Evolutionary conservation across 2,113 vertebrate genomes (phyloP).

Genomic region (Stictonetta naevosa): DNA sequence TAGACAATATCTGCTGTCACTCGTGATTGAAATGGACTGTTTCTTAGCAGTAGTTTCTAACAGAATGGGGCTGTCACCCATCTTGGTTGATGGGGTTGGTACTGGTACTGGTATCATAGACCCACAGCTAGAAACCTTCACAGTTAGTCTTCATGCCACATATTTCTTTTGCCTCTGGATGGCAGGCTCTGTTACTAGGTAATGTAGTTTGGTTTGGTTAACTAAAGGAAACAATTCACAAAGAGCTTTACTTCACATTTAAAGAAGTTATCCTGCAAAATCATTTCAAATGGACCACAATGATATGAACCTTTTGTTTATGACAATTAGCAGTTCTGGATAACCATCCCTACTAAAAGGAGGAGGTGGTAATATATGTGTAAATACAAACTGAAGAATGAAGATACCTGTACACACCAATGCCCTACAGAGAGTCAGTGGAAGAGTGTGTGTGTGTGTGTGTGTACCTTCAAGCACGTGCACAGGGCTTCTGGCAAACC

Average conservation of each 20-base stretch:
- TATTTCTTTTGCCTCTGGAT: constrained; percentile 50
- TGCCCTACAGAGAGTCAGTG: background rate
- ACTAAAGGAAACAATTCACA: constrained; percentile 19
- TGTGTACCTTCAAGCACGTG: background rate
- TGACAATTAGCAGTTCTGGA: background rate
- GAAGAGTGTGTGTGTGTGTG: too few relatives aligned
- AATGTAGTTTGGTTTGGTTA: constrained; percentile 58
- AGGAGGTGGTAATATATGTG: background rate
- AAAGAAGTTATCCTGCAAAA: background rate
- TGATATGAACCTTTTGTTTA: background rate
- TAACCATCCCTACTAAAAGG: background rate
- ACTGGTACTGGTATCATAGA: constrained; percentile 79
- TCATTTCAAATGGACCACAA: background rate
- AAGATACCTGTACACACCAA: background rate
- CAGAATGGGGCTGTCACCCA: constrained; percentile 74
- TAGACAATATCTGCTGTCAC: background rate
- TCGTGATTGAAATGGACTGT: constrained; percentile 69
- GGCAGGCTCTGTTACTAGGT: constrained; percentile 73
- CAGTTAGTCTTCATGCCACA: constrained; percentile 73
- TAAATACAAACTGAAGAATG: background rate
- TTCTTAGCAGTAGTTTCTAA: constrained; percentile 74
- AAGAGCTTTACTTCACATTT: background rate
- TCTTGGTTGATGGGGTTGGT: constrained; percentile 73
- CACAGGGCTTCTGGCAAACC: background rate
- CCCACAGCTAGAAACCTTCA: constrained; percentile 76